Conservation (phyloP, 1,140 invertebrate species). For the Trinorchestia longiramus region DNA sequence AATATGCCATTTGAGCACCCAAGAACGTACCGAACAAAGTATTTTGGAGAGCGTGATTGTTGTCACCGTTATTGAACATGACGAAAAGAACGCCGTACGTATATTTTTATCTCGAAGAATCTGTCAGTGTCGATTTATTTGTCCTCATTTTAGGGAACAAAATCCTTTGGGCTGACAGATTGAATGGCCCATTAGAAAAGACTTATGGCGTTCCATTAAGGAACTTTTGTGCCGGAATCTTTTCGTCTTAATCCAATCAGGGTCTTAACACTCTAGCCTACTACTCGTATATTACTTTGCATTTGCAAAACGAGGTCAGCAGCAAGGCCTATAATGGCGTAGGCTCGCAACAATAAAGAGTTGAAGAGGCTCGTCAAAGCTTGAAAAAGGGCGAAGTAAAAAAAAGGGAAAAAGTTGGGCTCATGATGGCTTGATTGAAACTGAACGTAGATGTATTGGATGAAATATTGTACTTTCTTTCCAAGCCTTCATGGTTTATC, state of each 20-base stretch:
- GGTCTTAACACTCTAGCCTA: neutral
- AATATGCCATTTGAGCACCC: neutral
- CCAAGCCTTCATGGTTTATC: neutral
- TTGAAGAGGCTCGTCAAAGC: neutral
- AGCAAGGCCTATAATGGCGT: neutral
- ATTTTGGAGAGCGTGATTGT: neutral
- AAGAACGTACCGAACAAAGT: neutral
- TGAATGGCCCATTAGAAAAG: neutral
- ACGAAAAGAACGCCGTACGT: neutral
- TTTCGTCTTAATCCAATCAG: neutral
- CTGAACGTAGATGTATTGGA: neutral
- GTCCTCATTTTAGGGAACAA: neutral
- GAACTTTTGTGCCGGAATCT: neutral
- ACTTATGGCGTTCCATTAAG: neutral
- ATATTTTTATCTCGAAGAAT: neutral
- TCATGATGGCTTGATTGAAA: neutral
- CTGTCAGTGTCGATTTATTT: neutral
- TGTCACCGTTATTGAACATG: neutral
- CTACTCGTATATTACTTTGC: neutral
- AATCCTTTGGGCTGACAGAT: neutral
- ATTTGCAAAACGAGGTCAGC: neutral
- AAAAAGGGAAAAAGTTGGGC: neutral
- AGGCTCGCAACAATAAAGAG: neutral
- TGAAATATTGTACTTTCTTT: neutral
- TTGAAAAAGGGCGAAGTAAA: neutral